phyloP scores from a whole-genome alignment of 2,113 vertebrate genomes.

The Gavia stellata region DNA sequence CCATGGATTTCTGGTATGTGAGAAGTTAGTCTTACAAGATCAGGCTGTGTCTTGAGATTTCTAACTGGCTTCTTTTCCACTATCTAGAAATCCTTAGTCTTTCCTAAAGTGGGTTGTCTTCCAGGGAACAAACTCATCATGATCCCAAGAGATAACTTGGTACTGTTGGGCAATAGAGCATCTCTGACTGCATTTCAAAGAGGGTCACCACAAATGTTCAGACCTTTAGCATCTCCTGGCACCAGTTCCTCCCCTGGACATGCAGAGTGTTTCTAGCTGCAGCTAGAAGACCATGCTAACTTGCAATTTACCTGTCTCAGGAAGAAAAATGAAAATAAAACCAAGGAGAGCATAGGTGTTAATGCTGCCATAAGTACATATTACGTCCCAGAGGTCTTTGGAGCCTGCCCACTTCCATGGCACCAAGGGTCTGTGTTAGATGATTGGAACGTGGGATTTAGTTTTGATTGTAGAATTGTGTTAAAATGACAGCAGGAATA shows the following conservation, averaged over 20 bases:
- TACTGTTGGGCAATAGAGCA: not conserved
- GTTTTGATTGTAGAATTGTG: not conserved
- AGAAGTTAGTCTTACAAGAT: not conserved
- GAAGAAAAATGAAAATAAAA: slow-evolving; percentile 54
- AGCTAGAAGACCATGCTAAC: not conserved
- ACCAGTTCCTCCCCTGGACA: not conserved
- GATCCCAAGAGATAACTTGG: not conserved
- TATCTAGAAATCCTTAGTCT: not conserved
- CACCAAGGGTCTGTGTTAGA: not conserved
- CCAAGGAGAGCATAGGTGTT: slow-evolving; percentile 14
- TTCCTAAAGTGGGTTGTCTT: not conserved
- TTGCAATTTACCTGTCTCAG: slow-evolving; percentile 16
- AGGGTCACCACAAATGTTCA: not conserved
- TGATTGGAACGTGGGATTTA: slow-evolving; percentile 10
- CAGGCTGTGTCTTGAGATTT: not conserved
- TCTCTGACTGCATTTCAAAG: not conserved
- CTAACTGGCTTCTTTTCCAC: not conserved
- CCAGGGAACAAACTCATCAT: not conserved
- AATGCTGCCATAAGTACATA: not conserved
- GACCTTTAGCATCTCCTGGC: not conserved
- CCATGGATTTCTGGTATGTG: not conserved
- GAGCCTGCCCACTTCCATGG: not conserved
- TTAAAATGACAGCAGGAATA: slow-evolving; percentile 36
- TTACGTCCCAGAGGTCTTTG: not conserved
- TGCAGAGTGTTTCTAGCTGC: not conserved